Evolutionary conservation across 2,888 invertebrate genomes (phyloP).

Genomic region (Barypeithes pellucidus): DNA sequence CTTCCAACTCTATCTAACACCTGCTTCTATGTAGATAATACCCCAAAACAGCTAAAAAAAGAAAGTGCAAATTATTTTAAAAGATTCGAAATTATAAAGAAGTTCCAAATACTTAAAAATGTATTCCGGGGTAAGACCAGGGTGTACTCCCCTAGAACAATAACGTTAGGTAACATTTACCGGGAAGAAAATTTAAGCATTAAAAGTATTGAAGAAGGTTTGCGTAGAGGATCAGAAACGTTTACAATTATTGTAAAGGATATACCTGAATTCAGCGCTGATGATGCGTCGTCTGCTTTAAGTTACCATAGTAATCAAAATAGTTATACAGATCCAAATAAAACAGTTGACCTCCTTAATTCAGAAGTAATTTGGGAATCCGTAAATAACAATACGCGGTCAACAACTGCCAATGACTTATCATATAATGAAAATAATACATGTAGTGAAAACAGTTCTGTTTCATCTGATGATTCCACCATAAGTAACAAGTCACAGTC

Average conservation of each 20-base stretch:
- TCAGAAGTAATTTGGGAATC: too few species aligned
- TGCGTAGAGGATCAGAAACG: constrained; percentile 36
- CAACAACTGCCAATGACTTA: neutral
- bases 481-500: constrained; percentile 16
- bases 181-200: constrained; percentile 43
- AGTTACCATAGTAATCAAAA: neutral
- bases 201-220: constrained; percentile 23
- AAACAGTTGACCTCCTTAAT: too few species aligned
- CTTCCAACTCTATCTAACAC: constrained; percentile 22
- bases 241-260: constrained; percentile 31
- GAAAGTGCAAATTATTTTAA: constrained; percentile 29
- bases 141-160: constrained; percentile 42
- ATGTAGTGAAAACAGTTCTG: neutral
- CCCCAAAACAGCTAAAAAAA: constrained; percentile 4
- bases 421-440: neutral
- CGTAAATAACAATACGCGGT: too few species aligned
- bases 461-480: constrained; percentile 8
- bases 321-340: neutral
- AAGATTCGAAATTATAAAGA: constrained; percentile 11
- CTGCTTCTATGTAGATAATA: constrained; percentile 4
- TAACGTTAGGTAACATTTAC: constrained; percentile 59
- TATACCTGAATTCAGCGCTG: constrained; percentile 14
- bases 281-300: constrained; percentile 2
- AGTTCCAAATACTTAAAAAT: constrained; percentile 28
- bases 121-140: constrained; percentile 40